Base-by-base conservation (phyloP, 1,140 invertebrate genomes). In the Arctopsyche grandis region DNA sequence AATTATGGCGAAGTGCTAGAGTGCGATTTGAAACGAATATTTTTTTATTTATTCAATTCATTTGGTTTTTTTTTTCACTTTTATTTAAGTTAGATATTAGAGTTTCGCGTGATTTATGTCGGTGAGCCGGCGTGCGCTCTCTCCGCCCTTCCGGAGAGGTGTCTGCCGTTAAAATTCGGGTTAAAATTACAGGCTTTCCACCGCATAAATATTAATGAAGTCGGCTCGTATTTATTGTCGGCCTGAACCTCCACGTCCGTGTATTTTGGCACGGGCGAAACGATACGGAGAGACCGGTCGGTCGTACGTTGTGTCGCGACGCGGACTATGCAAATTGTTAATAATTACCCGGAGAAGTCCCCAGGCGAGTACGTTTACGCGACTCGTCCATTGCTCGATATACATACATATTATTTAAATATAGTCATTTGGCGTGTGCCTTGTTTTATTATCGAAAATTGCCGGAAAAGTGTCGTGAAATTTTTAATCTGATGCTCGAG, bases 61-160 rank as follows among this genome's bases (percentile, higher is more conserved):
- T n/a, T n/a, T n/a, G n/a, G n/a, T n/a, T n/a, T n/a, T n/a, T n/a
- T 52, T 52, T 52, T 52, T 14, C 3, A 52, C 16, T 1, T 3
- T 52, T 38, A 38, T 3, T 5, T 14, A 52, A 46, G 44, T 52
- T 52, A 24, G 21, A 29, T 9, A 66, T 66, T 66, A 66, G 21
- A 21, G 19, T 66, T 66, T 66, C 24, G 63, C 63, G 63, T 66
- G 63, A 66, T 66, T 66, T 66, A 66, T 66, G 63, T 66, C n/a
- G 22, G 21, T 22, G 19, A 66, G 63, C 63, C 21, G 29, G 29
- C 29, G 29, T 38, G 29, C 29, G 29, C 29, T 60, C 56, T 60
- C 16, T 21, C n/a, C 56, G 56, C 56, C 56, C 22, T 66, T 66
- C 63, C 63, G 63, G 19, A 12, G 10, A 66, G 63, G 63, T 66